Conservation (phyloP, 2,797 vertebrate species). For the Scolopax bukidnonensis region DNA sequence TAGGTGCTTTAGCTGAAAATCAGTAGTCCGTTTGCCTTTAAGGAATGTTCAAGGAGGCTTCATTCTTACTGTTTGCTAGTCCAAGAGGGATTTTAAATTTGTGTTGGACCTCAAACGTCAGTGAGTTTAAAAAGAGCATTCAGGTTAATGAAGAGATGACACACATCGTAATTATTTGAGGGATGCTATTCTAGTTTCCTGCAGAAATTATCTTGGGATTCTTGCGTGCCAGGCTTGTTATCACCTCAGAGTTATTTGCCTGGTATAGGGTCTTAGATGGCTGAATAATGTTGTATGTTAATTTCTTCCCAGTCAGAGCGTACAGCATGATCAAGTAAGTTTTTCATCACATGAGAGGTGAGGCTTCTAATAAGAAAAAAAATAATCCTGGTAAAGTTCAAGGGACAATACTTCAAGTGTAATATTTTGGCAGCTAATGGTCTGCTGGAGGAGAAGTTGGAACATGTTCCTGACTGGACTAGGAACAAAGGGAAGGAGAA, state of each 20-base stretch:
- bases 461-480: not conserved
- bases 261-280: not conserved
- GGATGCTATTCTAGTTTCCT: slow-evolving; percentile 20
- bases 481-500: not conserved
- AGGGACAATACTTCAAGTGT: not conserved
- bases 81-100: not conserved
- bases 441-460: not conserved
- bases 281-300: not conserved
- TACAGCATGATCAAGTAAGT: not conserved
- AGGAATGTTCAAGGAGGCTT: not conserved
- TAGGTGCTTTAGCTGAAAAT: not conserved
- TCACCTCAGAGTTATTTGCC: not conserved
- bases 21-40: not conserved
- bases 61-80: not conserved
- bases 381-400: not conserved
- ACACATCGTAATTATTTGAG: not conserved
- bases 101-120: not conserved
- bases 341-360: not conserved
- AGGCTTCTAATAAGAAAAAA: not conserved
- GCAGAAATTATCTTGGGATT: slow-evolving; percentile 8
- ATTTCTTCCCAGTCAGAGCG: not conserved
- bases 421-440: not conserved
- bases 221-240: not conserved
- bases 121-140: slow-evolving; percentile 42
- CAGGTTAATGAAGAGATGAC: slow-evolving; percentile 52